Base-by-base conservation (phyloP, 2,113 vertebrate genomes). In the Leiothrix lutea region DNA sequence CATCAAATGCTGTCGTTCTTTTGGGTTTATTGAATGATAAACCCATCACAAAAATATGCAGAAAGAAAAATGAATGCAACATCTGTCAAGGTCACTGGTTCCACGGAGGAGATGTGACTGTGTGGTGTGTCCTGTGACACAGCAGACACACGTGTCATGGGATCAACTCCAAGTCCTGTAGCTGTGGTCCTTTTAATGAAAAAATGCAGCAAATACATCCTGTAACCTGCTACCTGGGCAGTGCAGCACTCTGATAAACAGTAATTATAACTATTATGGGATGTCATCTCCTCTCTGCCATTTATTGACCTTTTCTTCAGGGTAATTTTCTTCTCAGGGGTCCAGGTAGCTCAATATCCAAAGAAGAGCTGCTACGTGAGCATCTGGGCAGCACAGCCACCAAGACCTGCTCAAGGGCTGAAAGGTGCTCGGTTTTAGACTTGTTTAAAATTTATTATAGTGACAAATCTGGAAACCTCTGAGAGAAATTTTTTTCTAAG, bases 1-100 rank as follows among this genome's bases (percentile, higher is more conserved):
- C 72, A 5, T 87, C 81, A 65, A 77, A 74, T 28, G 45, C 78
- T 66, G 56, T 65, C 61, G 57, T 86, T 92, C 65, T 87, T 95
- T 92, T 9, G 18, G 18, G 92, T 93, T 96, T 91, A 92, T 73
- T 80, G 92, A 94, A 56, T 6, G 5, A 84, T 65, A 94, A 95
- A 94, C 90, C 70, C 72, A 40, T 94, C 94, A 62, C 53, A 21
- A 40, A 85, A 86, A 75, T 48, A 74, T 31, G 62, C 86, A 91
- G 92, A 77, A 67, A 89, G 92, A 87, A 79, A 60, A 95, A 90
- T 48, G 79, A 72, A 73, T 35, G 36, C 66, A 58, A 38, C 51
- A 33, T 82, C 26, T 29, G 48, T 86, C 23, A 69, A 95, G 93
- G 90, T 90, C 64, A 38, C 58, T 50, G 8, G 20, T 74, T 81